Conservation (phyloP, 2,113 vertebrate genomes). For the Aleadryas rufinucha region DNA sequence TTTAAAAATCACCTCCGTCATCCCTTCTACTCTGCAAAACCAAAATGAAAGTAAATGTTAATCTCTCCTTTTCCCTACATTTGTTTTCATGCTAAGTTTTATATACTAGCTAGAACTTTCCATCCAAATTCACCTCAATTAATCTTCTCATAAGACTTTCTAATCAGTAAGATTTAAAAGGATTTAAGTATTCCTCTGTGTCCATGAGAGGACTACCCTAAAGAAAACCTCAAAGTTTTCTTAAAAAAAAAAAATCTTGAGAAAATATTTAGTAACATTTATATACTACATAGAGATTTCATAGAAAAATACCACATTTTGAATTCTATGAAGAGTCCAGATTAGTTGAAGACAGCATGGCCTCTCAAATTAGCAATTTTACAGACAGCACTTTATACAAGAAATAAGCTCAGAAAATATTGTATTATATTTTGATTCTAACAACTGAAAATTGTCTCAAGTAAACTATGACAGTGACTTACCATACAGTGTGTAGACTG, state of each 20-base stretch:
- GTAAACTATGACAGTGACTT: neutral
- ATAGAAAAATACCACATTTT: neutral
- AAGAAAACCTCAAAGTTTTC: neutral
- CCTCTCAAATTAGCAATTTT: neutral
- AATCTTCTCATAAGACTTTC: neutral
- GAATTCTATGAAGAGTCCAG: neutral
- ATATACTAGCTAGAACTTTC: neutral
- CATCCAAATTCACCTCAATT: neutral
- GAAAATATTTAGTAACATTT: neutral
- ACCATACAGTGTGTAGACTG: rapidly evolving
- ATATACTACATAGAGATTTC: neutral
- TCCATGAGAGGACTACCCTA: neutral
- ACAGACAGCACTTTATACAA: neutral
- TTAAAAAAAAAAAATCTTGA: neutral
- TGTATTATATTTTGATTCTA: neutral
- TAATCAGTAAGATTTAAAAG: neutral
- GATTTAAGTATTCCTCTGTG: neutral
- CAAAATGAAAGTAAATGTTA: neutral
- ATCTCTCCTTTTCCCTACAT: neutral
- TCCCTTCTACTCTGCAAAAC: neutral
- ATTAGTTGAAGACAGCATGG: neutral
- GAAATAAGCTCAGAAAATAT: neutral
- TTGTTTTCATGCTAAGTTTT: neutral
- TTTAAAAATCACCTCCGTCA: neutral
- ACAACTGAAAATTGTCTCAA: neutral